phyloP scores from a whole-genome alignment of 64 coral and sea anemone genomes.

The Anthopleura sola region DNA sequence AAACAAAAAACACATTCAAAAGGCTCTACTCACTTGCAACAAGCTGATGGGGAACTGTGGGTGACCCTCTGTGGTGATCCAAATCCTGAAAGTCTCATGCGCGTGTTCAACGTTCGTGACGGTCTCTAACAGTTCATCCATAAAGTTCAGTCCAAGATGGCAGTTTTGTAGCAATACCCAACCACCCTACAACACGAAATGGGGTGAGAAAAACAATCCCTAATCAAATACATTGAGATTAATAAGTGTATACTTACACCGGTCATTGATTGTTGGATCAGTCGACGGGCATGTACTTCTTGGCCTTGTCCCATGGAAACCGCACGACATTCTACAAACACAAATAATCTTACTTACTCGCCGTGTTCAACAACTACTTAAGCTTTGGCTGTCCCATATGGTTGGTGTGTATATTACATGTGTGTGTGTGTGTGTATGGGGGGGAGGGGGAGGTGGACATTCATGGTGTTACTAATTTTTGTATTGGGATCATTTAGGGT shows the following conservation, averaged over 20 bases:
- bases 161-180: slow-evolving; percentile 97
- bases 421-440: too few relatives aligned
- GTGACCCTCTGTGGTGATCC: slow-evolving; percentile 95
- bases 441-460: neutral
- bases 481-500: too few relatives aligned
- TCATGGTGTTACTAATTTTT: too few relatives aligned
- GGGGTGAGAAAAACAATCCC: neutral
- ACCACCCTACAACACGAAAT: slow-evolving; percentile 52
- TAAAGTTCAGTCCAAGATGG: slow-evolving; percentile 92
- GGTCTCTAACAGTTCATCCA: slow-evolving; percentile 88
- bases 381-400: too few relatives aligned
- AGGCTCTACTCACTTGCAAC: slow-evolving; percentile 52
- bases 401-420: neutral
- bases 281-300: slow-evolving; percentile 92
- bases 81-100: slow-evolving; percentile 70
- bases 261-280: slow-evolving; percentile 89
- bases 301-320: slow-evolving; percentile 99
- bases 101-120: slow-evolving; percentile 75
- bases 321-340: slow-evolving; percentile 85
- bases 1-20: neutral
- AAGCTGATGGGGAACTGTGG: slow-evolving; percentile 97
- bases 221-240: neutral
- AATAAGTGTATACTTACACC: slow-evolving; percentile 39
- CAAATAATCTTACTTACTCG: neutral
- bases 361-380: too few relatives aligned